Conservation (phyloP, 2,113 vertebrate species). For the Chascanopsetta lugubris region DNA sequence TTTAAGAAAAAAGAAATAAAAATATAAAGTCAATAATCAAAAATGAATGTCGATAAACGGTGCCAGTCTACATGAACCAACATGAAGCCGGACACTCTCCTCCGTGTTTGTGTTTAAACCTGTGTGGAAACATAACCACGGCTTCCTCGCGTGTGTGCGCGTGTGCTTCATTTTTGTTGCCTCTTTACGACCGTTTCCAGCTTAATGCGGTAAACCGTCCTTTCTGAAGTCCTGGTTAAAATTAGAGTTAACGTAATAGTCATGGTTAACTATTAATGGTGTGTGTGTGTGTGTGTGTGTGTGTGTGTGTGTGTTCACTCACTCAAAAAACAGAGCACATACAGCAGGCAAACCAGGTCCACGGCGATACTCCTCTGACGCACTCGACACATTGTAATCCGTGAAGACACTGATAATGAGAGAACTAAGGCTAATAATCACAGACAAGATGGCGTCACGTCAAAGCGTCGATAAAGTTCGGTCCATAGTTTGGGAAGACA, state of each 20-base stretch:
- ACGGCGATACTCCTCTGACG: background rate
- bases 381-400: slow-evolving; percentile 54
- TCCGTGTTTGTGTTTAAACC: background rate
- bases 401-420: background rate
- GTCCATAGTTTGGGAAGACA: slow-evolving; percentile 44
- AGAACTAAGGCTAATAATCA: background rate
- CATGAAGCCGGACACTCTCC: too few relatives aligned
- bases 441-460: slow-evolving; percentile 14
- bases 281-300: too few relatives aligned
- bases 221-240: too few relatives aligned
- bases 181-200: too few relatives aligned
- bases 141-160: too few relatives aligned
- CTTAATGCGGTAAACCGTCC: too few relatives aligned
- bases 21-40: too few relatives aligned
- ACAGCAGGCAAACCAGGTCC: slow-evolving; percentile 7
- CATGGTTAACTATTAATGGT: too few relatives aligned
- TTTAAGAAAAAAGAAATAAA: too few relatives aligned
- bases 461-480: slow-evolving; percentile 19
- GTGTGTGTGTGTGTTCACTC: slow-evolving; percentile 64
- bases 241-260: too few relatives aligned
- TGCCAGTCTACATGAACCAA: background rate
- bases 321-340: slow-evolving; percentile 50
- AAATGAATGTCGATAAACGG: too few relatives aligned
- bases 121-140: background rate
- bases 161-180: too few relatives aligned